phyloP scores from a whole-genome alignment of 2,797 vertebrate genomes.

The Potorous gilbertii region DNA sequence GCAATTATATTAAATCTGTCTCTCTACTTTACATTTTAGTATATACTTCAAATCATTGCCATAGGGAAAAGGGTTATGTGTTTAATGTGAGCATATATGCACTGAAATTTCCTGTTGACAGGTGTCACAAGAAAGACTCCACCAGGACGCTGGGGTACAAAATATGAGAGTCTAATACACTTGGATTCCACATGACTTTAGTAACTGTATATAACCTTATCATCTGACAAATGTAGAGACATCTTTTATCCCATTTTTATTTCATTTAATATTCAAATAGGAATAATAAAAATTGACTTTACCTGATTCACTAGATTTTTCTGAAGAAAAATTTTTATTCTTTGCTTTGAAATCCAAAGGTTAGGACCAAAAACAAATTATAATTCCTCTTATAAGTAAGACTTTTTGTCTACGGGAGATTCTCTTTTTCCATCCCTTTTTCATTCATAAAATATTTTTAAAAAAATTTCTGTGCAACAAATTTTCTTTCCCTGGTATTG shows the following conservation, averaged over 20 bases:
- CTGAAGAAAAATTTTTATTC: constrained; percentile 13
- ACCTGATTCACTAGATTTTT: background rate
- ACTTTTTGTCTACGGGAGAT: background rate
- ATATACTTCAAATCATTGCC: constrained; percentile 57
- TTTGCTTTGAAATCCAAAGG: constrained; percentile 46
- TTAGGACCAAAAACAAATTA: constrained; percentile 10
- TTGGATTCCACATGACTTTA: constrained; percentile 52
- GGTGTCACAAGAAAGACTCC: constrained; percentile 57
- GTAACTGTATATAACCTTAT: constrained; percentile 18
- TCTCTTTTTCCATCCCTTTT: background rate
- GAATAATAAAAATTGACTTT: constrained; percentile 29
- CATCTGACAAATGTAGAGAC: background rate
- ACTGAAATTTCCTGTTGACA: constrained; percentile 26
- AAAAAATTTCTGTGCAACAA: background rate
- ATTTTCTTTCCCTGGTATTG: background rate
- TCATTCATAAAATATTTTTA: background rate
- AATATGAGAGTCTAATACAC: constrained; percentile 36
- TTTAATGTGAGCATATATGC: constrained; percentile 28
- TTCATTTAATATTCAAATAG: constrained; percentile 44
- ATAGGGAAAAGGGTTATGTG: constrained; percentile 39
- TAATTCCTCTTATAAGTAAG: background rate
- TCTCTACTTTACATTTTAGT: constrained; percentile 69
- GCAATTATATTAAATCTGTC: constrained; percentile 75
- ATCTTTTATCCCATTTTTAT: constrained; percentile 33
- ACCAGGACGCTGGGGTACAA: constrained; percentile 37